These are phyloP conservation scores for Merodon equestris DNA, from an alignment of 2,888 invertebrate species.

Conservation along the genomic window DNA sequence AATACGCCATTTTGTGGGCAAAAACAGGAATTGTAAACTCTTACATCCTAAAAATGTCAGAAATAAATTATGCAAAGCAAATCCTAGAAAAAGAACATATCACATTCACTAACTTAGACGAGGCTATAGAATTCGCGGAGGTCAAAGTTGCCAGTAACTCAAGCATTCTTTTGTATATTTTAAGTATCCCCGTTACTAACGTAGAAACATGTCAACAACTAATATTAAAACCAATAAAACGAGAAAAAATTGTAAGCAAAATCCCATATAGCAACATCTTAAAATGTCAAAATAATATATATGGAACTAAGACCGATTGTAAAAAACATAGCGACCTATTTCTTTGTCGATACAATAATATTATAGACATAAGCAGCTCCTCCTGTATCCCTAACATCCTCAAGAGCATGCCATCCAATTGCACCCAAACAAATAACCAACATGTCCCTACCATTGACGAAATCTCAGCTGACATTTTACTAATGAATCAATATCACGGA, in stretches of 20 bases:
- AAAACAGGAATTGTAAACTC: constrained; percentile 10
- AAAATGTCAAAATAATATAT: constrained; percentile 8
- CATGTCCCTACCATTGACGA: constrained; percentile 28
- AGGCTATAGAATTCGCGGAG: too few relatives aligned
- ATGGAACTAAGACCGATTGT: constrained; percentile 10
- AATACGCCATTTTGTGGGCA: constrained; percentile 14
- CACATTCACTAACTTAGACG: too few relatives aligned
- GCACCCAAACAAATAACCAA: constrained; percentile 11
- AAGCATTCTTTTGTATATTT: constrained; percentile 4
- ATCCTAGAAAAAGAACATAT: constrained; percentile 1
- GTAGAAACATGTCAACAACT: too few relatives aligned
- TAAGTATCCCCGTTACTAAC: too few relatives aligned
- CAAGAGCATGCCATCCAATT: constrained; percentile 11
- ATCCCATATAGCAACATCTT: too few relatives aligned
- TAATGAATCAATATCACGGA: constrained; percentile 26
- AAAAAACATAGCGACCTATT: too few relatives aligned
- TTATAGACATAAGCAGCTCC: too few relatives aligned
- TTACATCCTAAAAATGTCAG: neutral
- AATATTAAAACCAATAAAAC: neutral
- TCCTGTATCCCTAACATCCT: constrained; percentile 17
- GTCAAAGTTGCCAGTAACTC: too few relatives aligned
- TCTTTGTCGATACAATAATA: too few relatives aligned
- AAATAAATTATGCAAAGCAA: constrained; percentile 1
- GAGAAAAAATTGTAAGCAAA: constrained; percentile 1
- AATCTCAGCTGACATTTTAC: constrained; percentile 21